A percentile compares a stretch with the other conserved stretches of the same genome.
Evolutionary conservation across 2,888 invertebrate genomes (phyloP).

Genomic region (Phyllotreta cruciferae): DNA sequence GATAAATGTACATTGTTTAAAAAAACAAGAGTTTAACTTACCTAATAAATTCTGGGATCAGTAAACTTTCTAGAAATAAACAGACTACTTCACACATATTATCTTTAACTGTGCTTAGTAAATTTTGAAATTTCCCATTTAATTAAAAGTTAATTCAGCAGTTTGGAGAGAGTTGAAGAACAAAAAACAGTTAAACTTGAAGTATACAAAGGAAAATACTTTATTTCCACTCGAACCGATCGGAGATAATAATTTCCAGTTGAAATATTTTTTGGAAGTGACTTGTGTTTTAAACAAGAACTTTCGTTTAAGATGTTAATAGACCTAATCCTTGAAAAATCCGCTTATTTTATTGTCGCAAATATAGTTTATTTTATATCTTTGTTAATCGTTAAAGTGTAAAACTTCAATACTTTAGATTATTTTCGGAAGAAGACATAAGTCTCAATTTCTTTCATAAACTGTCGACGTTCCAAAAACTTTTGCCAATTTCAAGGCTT

Average conservation of each 20-base stretch:
- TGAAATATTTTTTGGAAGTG: no score
- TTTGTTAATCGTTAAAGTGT: slow-evolving; percentile 5
- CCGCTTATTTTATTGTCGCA: background rate
- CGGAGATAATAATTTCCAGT: no score
- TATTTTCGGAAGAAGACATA: slow-evolving; percentile 13
- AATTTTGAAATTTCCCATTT: slow-evolving; percentile 9
- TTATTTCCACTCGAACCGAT: no score
- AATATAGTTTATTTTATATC: slow-evolving; percentile 8
- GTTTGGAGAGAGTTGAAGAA: slow-evolving; percentile 6
- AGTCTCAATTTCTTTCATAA: slow-evolving; percentile 17
- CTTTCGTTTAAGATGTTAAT: no score
- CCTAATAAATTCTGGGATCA: slow-evolving; percentile 8
- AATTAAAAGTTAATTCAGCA: slow-evolving; percentile 15
- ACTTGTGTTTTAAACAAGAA: no score
- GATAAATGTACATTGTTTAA: no score
- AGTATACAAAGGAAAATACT: no score
- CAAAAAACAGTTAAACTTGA: background rate
- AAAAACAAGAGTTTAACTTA: slow-evolving; percentile 3
- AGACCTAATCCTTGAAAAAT: background rate
- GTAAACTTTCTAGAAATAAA: slow-evolving; percentile 8
- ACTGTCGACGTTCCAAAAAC: slow-evolving; percentile 24
- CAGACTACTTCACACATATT: slow-evolving; percentile 10
- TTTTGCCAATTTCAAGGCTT: slow-evolving; percentile 31
- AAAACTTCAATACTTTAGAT: slow-evolving; percentile 8
- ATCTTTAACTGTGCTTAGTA: slow-evolving; percentile 9